phyloP scores from a whole-genome alignment of 2,797 vertebrate genomes.

The Esox lucius region DNA sequence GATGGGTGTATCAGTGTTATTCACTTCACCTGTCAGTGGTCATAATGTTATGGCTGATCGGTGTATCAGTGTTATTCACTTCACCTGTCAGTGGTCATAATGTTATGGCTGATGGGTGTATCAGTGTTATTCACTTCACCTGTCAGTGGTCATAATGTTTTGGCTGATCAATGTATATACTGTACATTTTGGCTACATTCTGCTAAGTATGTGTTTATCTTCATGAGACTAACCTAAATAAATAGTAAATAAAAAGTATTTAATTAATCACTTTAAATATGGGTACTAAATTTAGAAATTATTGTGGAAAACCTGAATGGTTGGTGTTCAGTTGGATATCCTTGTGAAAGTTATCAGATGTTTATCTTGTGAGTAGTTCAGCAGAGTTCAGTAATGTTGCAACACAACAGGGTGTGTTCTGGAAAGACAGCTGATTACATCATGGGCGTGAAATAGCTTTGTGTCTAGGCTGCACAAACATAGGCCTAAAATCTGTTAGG shows the following conservation, averaged over 20 bases:
- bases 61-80: too few species aligned
- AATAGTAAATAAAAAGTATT: background rate
- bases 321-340: conserved; percentile 41
- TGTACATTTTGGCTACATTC: too few species aligned
- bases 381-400: conserved; percentile 69
- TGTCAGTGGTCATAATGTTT: too few species aligned
- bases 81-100: too few species aligned
- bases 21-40: too few species aligned
- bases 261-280: background rate
- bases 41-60: too few species aligned
- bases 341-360: conserved; percentile 53
- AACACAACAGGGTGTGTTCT: conserved; percentile 67
- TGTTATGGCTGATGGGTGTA: too few species aligned
- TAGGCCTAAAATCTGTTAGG: conserved; percentile 28
- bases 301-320: conserved; percentile 14
- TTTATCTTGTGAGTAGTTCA: conserved; percentile 54
- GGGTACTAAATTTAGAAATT: background rate
- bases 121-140: too few species aligned
- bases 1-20: too few species aligned
- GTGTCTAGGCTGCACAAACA: conserved; percentile 38
- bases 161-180: too few species aligned
- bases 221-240: background rate
- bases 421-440: conserved; percentile 64
- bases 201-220: too few species aligned
- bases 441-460: conserved; percentile 62